These are phyloP conservation scores for Vireo griseus DNA, from an alignment of 2,797 vertebrate species.

Conservation along the genomic window DNA sequence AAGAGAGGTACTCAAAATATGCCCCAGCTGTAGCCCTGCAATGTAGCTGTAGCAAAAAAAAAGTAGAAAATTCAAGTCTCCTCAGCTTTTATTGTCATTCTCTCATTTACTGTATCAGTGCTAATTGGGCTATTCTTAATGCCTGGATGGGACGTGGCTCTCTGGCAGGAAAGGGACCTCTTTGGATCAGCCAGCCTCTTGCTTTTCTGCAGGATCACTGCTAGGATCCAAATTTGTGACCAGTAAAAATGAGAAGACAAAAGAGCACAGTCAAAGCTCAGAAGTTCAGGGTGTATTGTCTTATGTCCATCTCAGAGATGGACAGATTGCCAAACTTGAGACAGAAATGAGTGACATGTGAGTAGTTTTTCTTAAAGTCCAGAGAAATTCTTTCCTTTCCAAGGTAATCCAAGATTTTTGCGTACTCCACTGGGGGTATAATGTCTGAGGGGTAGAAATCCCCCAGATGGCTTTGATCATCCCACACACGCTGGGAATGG, in stretches of 20 bases:
- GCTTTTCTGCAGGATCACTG: neutral
- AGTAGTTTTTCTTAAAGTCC: neutral
- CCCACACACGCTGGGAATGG: neutral
- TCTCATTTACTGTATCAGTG: neutral
- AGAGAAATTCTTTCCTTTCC: neutral
- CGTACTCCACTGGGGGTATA: neutral
- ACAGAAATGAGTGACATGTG: neutral
- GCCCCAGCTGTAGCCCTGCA: neutral
- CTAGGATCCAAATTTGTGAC: neutral
- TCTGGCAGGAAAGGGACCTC: neutral
- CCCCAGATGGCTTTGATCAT: neutral
- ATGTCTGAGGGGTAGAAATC: neutral
- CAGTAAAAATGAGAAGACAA: neutral
- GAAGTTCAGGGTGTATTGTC: neutral
- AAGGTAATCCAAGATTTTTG: neutral
- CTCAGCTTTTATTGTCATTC: neutral
- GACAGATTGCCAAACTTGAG: neutral
- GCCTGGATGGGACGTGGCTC: neutral
- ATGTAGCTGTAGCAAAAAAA: neutral
- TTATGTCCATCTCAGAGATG: neutral
- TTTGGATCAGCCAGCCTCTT: neutral
- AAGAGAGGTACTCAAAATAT: neutral
- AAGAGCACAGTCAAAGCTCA: neutral
- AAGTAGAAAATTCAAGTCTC: neutral
- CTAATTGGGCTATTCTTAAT: neutral